Conservation (phyloP, 2,888 invertebrate genomes). For the Helicoverpa assulta region DNA sequence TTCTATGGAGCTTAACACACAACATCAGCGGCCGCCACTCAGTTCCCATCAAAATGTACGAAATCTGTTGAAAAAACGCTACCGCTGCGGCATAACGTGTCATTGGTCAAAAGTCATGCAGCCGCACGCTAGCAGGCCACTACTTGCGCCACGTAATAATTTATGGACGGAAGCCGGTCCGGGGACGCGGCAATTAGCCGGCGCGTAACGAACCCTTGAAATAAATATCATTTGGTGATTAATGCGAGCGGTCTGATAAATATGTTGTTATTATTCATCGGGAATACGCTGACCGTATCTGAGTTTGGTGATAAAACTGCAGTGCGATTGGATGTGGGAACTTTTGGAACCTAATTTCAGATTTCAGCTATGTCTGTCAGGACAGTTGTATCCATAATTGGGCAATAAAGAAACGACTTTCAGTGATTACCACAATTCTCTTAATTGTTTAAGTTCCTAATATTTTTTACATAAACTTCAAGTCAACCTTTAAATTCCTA, state of each 20-base stretch:
- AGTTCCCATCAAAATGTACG: too few relatives aligned
- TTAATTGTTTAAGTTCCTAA: too few relatives aligned
- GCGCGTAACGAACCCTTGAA: conserved; percentile 88
- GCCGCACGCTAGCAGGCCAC: conserved; percentile 56
- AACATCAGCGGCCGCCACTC: too few relatives aligned
- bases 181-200: conserved; percentile 87
- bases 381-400: too few relatives aligned
- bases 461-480: neutral
- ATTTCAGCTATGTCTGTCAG: neutral
- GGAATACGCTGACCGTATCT: conserved; percentile 44
- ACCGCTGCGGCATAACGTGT: too few relatives aligned
- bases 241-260: conserved; percentile 82
- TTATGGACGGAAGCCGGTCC: conserved; percentile 84
- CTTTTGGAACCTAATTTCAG: neutral
- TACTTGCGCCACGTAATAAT: conserved; percentile 78
- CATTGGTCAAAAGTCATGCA: conserved; percentile 11
- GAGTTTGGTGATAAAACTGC: conserved; percentile 24
- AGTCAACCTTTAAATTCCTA: neutral
- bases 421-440: too few relatives aligned
- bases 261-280: conserved; percentile 78
- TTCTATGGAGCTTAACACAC: too few relatives aligned
- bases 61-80: too few relatives aligned
- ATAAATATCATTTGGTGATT: conserved; percentile 89
- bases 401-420: too few relatives aligned
- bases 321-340: neutral